Evolutionary conservation across 1,140 invertebrate species (phyloP).

Genomic region (Bombus sylvicola): DNA sequence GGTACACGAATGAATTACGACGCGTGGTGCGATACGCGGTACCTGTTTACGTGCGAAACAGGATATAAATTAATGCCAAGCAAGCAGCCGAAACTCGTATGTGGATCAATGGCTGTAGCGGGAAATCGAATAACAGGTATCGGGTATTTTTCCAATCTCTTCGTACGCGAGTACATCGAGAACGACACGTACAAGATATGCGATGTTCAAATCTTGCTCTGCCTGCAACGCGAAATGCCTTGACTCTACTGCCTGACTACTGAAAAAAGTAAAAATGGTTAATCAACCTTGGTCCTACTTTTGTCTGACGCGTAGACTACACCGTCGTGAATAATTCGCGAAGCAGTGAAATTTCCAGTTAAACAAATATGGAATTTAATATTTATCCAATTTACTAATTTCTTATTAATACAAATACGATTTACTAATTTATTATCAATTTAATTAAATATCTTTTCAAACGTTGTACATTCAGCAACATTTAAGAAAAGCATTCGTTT

Average conservation of each 20-base stretch:
- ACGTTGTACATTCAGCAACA: neutral
- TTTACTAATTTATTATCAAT: neutral
- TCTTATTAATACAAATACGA: neutral
- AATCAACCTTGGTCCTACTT: too few relatives aligned
- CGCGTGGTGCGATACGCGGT: neutral
- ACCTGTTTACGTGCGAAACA: constrained; percentile 11
- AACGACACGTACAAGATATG: too few relatives aligned
- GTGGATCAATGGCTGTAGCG: too few relatives aligned
- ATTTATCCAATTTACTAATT: neutral
- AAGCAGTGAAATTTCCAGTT: neutral
- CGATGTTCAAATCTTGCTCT: too few relatives aligned
- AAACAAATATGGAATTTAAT: neutral
- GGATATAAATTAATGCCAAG: constrained; percentile 10
- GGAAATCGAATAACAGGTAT: too few relatives aligned
- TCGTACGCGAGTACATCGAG: too few relatives aligned
- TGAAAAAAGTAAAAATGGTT: too few relatives aligned
- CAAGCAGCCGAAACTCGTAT: neutral
- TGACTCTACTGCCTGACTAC: too few relatives aligned
- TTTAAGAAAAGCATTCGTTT: neutral
- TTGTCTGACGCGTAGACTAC: neutral
- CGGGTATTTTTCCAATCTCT: too few relatives aligned
- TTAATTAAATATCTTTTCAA: neutral
- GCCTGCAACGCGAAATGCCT: too few relatives aligned
- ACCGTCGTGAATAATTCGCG: neutral
- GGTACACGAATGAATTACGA: constrained; percentile 41